phyloP scores from a whole-genome alignment of 2,888 invertebrate species.

The Lottia gigantea region DNA sequence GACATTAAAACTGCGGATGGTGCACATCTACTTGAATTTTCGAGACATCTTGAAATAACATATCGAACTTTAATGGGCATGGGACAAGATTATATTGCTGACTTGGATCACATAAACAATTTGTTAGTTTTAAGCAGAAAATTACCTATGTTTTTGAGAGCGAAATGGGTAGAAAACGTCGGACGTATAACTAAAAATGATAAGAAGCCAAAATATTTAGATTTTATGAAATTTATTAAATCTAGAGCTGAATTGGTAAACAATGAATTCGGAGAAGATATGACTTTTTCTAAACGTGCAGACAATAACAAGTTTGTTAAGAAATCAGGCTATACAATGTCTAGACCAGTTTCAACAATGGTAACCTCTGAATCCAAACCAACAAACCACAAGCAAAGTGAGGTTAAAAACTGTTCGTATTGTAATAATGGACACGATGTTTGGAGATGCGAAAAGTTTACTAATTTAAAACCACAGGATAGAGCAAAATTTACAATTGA shows the following conservation, averaged over 20 bases:
- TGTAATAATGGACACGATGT: background rate
- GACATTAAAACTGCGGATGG: background rate
- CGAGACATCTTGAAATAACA: background rate
- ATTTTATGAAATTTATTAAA: background rate
- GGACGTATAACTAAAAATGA: background rate
- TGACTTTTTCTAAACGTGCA: background rate
- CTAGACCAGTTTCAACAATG: background rate
- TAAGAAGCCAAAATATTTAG: background rate
- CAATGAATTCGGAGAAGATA: background rate
- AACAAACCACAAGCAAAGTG: background rate
- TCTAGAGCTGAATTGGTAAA: background rate
- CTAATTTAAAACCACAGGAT: background rate
- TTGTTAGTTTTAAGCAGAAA: background rate
- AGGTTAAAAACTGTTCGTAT: background rate
- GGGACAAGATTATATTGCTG: background rate
- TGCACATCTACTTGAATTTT: background rate
- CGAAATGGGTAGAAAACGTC: background rate
- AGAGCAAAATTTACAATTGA: background rate
- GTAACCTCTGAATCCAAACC: background rate
- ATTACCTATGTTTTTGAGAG: background rate
- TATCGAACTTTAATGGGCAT: background rate
- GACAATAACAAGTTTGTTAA: background rate
- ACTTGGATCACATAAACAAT: background rate
- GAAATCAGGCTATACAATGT: no score
- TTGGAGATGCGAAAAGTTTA: background rate